Evolutionary conservation across 2,797 vertebrate genomes (phyloP), one percentile per base, ranked within the genome.

Genomic region (Aphelocoma californica): DNA sequence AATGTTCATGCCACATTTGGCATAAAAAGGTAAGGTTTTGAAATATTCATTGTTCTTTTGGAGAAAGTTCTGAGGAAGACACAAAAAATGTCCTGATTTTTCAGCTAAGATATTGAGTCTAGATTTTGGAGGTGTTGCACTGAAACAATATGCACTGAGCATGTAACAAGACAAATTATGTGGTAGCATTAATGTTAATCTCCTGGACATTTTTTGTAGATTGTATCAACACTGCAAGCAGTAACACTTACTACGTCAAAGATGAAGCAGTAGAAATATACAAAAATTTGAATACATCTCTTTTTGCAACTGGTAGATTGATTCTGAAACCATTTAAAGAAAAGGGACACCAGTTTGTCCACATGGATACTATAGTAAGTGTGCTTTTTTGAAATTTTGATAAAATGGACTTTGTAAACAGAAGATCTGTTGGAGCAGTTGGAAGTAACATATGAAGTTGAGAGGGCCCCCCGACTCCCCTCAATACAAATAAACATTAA

Each of bases 231-330:
- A 92, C 92, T 75, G 90, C 75, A 88, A 83, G 32, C 73, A 94
- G 51, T 32, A 81, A 88, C 9, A 12, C 88, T 2, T 96, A 86
- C 95, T 96, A 71, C 85, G 69, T 96, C 61, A 48, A 79, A 54
- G 91, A 97, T 80, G 94, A 92, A 54, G 60, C 94, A 0, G 25
- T 98, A 81, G 96, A 96, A 93, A 90, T 98, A 70, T 93, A 97
- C 82, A 98, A 98, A 94, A 92, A 80, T 38, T 71, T 98, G 92
- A 97, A 94, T 88, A 97, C 97, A 25, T 81, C 96, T 11, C 25
- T 53, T 73, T 98, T 98, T 97, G 97, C 98, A 66, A 81, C 69
- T 84, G 98, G 98, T 44, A 98, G 65, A 96, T 93, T 98, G 87
- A 18, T 97, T 95, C 79, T 98, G 95, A 97, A 97, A 65, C 98